Conservation (phyloP, 2,113 vertebrate genomes). For the Cyrtonyx montezumae region DNA sequence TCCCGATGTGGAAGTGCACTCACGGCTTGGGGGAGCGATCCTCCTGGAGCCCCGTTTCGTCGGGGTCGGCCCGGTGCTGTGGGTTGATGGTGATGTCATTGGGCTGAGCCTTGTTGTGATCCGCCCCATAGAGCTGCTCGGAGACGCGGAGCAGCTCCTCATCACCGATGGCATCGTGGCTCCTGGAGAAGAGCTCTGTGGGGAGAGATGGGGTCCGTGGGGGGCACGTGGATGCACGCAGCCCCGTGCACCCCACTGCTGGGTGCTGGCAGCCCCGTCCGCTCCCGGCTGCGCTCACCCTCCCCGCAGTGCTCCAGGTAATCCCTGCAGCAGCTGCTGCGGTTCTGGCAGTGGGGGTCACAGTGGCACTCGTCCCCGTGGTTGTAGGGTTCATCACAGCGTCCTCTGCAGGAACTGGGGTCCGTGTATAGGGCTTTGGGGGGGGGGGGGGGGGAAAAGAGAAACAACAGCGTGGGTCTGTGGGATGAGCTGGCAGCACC, state of each 20-base stretch:
- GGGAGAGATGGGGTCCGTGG: not conserved
- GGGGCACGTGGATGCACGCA: accelerated
- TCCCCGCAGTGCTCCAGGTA: conserved; percentile 70
- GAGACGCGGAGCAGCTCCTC: conserved; percentile 84
- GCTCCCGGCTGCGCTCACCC: conserved; percentile 43
- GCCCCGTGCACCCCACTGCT: accelerated
- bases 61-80: conserved; percentile 76
- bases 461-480: not conserved
- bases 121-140: conserved; percentile 83
- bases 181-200: conserved; percentile 69
- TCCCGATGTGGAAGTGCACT: conserved; percentile 26
- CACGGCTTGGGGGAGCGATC: conserved; percentile 83
- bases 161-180: conserved; percentile 68
- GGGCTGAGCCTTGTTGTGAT: conserved; percentile 85
- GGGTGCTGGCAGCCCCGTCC: not conserved
- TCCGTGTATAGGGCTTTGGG: conserved; percentile 58
- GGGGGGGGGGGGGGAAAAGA: too few species aligned
- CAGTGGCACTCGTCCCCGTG: conserved; percentile 83
- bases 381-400: conserved; percentile 80
- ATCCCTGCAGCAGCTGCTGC: conserved; percentile 81
- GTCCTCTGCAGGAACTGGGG: conserved; percentile 79
- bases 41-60: conserved; percentile 58
- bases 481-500: accelerated
- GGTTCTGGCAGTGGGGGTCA: conserved; percentile 68
- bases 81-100: conserved; percentile 81